phyloP scores from a whole-genome alignment of 2,888 invertebrate species.

The Synergus itoensis region DNA sequence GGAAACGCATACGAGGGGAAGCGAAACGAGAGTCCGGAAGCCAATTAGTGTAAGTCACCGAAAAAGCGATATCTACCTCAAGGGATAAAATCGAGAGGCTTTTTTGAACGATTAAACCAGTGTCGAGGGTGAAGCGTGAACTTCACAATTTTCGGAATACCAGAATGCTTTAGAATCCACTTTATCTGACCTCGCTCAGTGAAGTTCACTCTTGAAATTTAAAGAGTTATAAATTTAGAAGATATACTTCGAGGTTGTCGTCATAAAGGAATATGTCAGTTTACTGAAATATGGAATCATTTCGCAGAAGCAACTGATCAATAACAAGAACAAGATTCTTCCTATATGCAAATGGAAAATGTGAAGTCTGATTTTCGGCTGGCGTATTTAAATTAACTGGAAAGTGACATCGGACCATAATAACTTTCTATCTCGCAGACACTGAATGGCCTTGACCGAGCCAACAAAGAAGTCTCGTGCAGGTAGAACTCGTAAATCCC shows the following conservation, averaged over 20 bases:
- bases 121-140: not conserved
- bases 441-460: constrained; percentile 53
- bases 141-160: not conserved
- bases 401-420: constrained; percentile 37
- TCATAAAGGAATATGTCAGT: no score
- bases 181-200: not conserved
- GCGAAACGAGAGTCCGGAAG: constrained; percentile 23
- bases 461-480: constrained; percentile 48
- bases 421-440: constrained; percentile 54
- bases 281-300: no score
- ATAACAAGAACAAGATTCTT: not conserved
- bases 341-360: not conserved
- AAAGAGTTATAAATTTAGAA: not conserved
- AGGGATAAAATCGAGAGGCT: not conserved
- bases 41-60: constrained; percentile 41
- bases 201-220: not conserved
- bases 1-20: not conserved
- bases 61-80: constrained; percentile 28
- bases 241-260: not conserved
- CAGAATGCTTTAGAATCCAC: not conserved
- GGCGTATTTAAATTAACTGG: constrained; percentile 28
- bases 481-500: constrained; percentile 23
- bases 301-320: not conserved
- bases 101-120: not conserved
- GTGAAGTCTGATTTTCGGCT: not conserved